Evolutionary conservation across 2,888 invertebrate species (phyloP).

Genomic region (Cataglyphis cursor): DNA sequence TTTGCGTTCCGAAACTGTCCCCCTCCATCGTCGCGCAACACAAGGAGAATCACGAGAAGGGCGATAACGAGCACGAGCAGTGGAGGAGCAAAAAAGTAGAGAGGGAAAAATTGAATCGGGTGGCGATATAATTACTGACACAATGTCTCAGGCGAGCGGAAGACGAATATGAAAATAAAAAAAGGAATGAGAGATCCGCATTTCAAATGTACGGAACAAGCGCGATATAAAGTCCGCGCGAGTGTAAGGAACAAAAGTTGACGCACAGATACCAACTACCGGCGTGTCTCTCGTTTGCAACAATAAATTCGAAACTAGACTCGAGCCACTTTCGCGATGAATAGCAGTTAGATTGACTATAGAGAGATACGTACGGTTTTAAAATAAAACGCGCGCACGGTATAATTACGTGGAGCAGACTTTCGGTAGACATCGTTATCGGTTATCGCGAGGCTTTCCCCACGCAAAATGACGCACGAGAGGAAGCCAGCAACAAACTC

Average conservation of each 20-base stretch:
- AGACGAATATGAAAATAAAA: background rate
- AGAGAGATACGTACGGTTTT: background rate
- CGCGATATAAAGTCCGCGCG: background rate
- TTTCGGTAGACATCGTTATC: conserved; percentile 43
- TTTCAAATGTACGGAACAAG: background rate
- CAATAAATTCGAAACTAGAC: background rate
- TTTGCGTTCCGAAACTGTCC: conserved; percentile 35
- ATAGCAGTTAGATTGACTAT: background rate
- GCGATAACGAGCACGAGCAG: conserved; percentile 27
- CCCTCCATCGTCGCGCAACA: background rate
- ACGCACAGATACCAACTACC: background rate
- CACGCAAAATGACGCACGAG: conserved; percentile 70
- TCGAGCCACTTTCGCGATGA: background rate
- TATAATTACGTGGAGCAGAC: conserved; percentile 35
- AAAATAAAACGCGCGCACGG: background rate
- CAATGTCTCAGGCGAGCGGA: background rate
- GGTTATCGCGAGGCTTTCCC: conserved; percentile 62
- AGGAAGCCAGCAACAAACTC: conserved; percentile 68
- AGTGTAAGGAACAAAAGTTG: background rate
- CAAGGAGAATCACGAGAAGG: conserved; percentile 19
- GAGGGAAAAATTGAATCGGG: background rate
- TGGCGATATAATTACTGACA: conserved; percentile 31
- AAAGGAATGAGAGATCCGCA: conserved; percentile 5
- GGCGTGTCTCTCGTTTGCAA: background rate
- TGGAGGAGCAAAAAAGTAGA: too few species aligned